Base-by-base conservation (phyloP, 2,888 invertebrate species). In the Clepsis dumicolana region DNA sequence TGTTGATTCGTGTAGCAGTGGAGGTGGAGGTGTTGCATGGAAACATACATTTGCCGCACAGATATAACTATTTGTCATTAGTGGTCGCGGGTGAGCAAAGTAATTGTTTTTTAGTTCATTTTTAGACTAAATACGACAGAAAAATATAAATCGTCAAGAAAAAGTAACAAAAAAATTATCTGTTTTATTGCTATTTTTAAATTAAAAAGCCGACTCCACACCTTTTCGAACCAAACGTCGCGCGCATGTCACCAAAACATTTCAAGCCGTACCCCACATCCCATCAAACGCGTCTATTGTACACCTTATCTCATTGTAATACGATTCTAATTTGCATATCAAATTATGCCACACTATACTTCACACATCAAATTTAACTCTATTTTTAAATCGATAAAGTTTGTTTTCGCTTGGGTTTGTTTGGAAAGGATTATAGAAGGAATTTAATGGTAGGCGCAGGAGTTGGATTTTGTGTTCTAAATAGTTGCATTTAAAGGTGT, bases 221-320 rank as follows among this genome's bases (percentile, higher is more conserved):
- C 63, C 38, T 80, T 80, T 78, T 64, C 27, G 80, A 79, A 77
- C 76, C 80, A 73, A 73, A 73, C 81, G 78, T 82, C 87, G 85
- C 85, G 86, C 83, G 85, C 91, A 89, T 93, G 93, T 93, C 93
- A 93, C 92, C 92, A 92, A 92, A 91, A 92, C 92, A 92, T 92
- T 91, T 91, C 88, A 89, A 88, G 87, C 88, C 80, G 80, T 83
- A 83, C 85, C 87, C 79, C 71, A 80, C 81, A 82, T 79, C 80
- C 78, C 70, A 68, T 68, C 67, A 74, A 72, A 57, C 27, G 21
- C 72, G 74, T 54, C 64, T 21, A 82, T 77, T 73, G 71, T 68
- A 67, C 35, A 78, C 82, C 70, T 57, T 80, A 79, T 24, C 0
- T 0, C 16, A 14, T 62, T 56, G 25, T 62, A 59, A 73, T 84